Evolutionary conservation across 2,888 invertebrate species (phyloP).

Genomic region (Ctenicera cuprea): DNA sequence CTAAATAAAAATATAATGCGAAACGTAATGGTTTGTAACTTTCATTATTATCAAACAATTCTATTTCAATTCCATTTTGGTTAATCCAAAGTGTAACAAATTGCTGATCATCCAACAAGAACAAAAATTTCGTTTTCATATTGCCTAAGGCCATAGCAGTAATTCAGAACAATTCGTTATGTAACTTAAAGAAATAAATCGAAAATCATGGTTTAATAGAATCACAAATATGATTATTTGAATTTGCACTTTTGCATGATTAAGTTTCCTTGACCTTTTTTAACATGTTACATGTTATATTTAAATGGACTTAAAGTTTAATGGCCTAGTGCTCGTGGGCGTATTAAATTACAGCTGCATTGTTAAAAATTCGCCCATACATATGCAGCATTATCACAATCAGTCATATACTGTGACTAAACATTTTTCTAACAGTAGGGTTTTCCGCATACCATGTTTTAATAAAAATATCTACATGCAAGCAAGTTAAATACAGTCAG

Average conservation of each 20-base stretch:
- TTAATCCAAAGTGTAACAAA: background rate
- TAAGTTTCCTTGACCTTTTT: conserved; percentile 15
- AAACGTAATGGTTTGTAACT: conserved; percentile 1
- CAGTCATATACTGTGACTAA: background rate
- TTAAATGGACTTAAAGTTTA: conserved; percentile 15
- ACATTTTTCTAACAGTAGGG: background rate
- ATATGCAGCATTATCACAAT: background rate
- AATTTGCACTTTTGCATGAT: background rate
- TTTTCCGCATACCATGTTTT: conserved; percentile 23
- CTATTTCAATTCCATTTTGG: background rate
- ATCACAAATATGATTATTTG: background rate
- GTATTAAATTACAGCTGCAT: conserved; percentile 10
- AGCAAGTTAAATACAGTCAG: conserved; percentile 11
- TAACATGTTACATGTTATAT: background rate
- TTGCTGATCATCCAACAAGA: conserved; percentile 12
- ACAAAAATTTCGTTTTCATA: conserved; percentile 2
- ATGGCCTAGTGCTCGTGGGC: background rate
- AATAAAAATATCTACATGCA: conserved; percentile 14
- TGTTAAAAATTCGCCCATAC: background rate
- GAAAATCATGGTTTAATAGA: background rate
- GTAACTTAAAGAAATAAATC: background rate
- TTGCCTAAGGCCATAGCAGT: background rate
- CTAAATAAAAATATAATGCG: background rate
- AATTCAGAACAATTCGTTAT: conserved; percentile 17
- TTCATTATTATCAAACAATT: background rate